Conservation (phyloP, 35 echinoderm and acorn worm genomes). For the Acanthaster planci region DNA sequence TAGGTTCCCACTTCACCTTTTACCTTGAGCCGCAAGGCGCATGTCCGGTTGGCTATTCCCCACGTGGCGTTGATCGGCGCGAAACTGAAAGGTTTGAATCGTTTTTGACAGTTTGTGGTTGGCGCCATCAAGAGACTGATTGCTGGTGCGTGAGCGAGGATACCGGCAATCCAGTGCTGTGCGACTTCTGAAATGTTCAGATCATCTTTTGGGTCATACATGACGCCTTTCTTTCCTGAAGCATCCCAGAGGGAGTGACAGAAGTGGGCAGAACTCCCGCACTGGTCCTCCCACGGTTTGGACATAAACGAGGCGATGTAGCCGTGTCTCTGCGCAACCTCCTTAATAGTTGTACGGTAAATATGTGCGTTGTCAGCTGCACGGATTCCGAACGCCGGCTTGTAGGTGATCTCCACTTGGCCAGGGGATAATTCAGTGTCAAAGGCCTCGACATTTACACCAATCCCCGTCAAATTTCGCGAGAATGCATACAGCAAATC, state of each 20-base stretch:
- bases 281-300: slow-evolving; percentile 43
- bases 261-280: slow-evolving; percentile 57
- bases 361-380: slow-evolving; percentile 64
- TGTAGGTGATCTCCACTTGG: slow-evolving; percentile 66
- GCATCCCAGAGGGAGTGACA: slow-evolving; percentile 75
- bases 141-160: slow-evolving; percentile 62
- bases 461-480: slow-evolving; percentile 27
- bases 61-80: slow-evolving; percentile 60
- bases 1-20: slow-evolving; percentile 65
- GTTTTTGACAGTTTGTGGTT: slow-evolving; percentile 63
- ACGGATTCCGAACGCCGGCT: slow-evolving; percentile 62
- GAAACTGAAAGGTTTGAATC: slow-evolving; percentile 21
- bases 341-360: slow-evolving; percentile 75
- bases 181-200: slow-evolving; percentile 58
- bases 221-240: slow-evolving; percentile 26
- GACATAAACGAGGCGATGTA: slow-evolving; percentile 82
- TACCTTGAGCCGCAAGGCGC: slow-evolving; percentile 55
- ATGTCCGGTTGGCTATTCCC: slow-evolving; percentile 80
- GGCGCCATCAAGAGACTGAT: slow-evolving; percentile 63
- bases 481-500: slow-evolving; percentile 49
- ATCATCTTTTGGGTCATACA: slow-evolving; percentile 32
- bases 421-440: slow-evolving; percentile 55
- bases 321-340: slow-evolving; percentile 65
- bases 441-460: slow-evolving; percentile 57
- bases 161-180: slow-evolving; percentile 73